Percentiles rank a stretch among this genome's conserved stretches.
Evolutionary conservation across 2,888 invertebrate genomes (phyloP).

Genomic region (Lasioglossum marginatum): DNA sequence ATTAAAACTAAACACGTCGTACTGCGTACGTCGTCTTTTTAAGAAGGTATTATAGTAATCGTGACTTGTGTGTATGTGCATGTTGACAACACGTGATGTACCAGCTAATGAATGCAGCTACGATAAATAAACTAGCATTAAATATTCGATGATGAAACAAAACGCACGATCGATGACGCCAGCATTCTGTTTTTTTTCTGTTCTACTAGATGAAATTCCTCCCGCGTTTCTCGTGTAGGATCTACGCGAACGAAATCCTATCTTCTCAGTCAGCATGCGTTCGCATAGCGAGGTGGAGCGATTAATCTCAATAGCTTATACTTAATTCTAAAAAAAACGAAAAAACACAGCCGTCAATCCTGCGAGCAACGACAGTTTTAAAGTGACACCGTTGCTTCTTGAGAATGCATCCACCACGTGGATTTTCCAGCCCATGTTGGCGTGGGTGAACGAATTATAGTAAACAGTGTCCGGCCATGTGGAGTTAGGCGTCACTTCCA

Average conservation of each 20-base stretch:
- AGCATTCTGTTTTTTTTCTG: neutral
- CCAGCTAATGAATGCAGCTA: neutral
- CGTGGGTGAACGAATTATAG: conserved; percentile 96
- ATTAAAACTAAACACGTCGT: neutral
- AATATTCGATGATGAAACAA: conserved; percentile 11
- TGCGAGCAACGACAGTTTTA: conserved; percentile 61
- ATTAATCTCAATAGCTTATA: conserved; percentile 42
- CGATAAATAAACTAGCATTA: conserved; percentile 26
- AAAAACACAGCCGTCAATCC: conserved; percentile 66
- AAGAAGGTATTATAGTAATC: neutral
- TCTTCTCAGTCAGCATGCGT: conserved; percentile 40
- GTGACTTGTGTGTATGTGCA: neutral
- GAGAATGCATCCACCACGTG: conserved; percentile 93
- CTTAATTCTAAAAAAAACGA: conserved; percentile 58
- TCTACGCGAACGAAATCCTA: conserved; percentile 6
- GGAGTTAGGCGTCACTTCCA: conserved; percentile 94
- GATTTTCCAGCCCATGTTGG: conserved; percentile 98
- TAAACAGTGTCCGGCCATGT: conserved; percentile 97
- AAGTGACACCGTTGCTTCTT: conserved; percentile 71
- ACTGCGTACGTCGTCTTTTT: neutral
- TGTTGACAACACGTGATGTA: neutral
- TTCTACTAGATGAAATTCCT: neutral
- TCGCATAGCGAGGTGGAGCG: conserved; percentile 22
- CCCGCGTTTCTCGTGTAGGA: neutral
- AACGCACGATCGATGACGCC: conserved; percentile 10